These are phyloP conservation scores for Coleophora flavipennella DNA, from an alignment of 2,888 invertebrate genomes.

Conservation along the genomic window DNA sequence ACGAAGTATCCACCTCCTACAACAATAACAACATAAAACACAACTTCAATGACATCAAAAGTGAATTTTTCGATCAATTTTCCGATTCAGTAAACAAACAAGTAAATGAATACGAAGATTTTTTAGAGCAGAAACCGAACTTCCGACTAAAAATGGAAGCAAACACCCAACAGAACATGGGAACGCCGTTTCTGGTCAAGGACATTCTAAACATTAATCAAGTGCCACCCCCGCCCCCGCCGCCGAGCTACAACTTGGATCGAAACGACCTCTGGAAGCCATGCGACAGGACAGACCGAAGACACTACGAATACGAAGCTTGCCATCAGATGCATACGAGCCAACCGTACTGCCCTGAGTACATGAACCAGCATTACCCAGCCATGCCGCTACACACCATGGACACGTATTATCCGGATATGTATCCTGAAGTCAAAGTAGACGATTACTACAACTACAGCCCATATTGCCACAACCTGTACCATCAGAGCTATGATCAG, in stretches of 20 bases:
- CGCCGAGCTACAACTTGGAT: constrained; percentile 45
- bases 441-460: constrained; percentile 56
- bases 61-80: constrained; percentile 33
- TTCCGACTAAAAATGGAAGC: constrained; percentile 41
- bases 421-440: constrained; percentile 46
- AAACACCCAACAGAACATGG: constrained; percentile 26
- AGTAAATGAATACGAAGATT: constrained; percentile 23
- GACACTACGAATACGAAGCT: constrained; percentile 42
- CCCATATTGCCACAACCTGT: constrained; percentile 49
- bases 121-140: constrained; percentile 27
- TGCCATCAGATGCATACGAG: constrained; percentile 25
- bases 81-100: constrained; percentile 30
- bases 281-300: constrained; percentile 33
- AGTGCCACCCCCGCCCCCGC: constrained; percentile 21
- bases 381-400: constrained; percentile 42
- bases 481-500: constrained; percentile 49
- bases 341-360: constrained; percentile 45
- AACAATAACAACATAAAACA: constrained; percentile 46
- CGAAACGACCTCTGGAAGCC: constrained; percentile 47
- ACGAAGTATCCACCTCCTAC: constrained; percentile 50
- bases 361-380: constrained; percentile 42
- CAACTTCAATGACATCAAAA: constrained; percentile 44
- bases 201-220: constrained; percentile 56
- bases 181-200: constrained; percentile 59
- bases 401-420: constrained; percentile 52